phyloP scores from a whole-genome alignment of 2,888 invertebrate genomes.

The Vesta saturnalis region DNA sequence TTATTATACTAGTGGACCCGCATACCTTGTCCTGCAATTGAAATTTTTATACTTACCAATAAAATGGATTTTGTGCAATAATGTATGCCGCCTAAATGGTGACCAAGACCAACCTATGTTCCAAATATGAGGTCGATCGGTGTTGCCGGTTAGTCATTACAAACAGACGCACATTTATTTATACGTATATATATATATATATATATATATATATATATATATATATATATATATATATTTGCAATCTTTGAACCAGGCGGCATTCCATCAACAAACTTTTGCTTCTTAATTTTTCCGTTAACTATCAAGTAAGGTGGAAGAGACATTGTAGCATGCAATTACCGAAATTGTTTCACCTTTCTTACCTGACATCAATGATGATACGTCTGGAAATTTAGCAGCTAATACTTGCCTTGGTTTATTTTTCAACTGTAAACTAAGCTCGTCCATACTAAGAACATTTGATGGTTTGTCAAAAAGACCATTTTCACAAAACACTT shows the following conservation, averaged over 20 bases:
- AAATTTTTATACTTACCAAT: too few relatives aligned
- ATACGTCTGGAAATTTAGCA: not conserved
- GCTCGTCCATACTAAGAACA: not conserved
- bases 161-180: too few relatives aligned
- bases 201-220: too few relatives aligned
- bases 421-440: not conserved
- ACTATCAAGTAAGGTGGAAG: not conserved
- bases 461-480: not conserved
- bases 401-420: not conserved
- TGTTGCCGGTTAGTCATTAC: too few relatives aligned
- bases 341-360: not conserved
- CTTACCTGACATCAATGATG: not conserved
- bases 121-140: too few relatives aligned
- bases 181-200: too few relatives aligned
- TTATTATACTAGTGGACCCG: too few relatives aligned
- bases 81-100: too few relatives aligned
- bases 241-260: not conserved
- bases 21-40: too few relatives aligned
- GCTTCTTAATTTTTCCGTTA: not conserved
- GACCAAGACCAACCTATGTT: too few relatives aligned
- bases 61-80: too few relatives aligned
- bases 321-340: not conserved
- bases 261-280: not conserved
- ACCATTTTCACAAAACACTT: not conserved
- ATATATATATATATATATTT: too few relatives aligned